A percentile compares a stretch with the other conserved stretches of the same genome.
These are phyloP conservation scores for Philopedon plagiatum DNA, from an alignment of 2,888 invertebrate genomes.

Conservation along the genomic window DNA sequence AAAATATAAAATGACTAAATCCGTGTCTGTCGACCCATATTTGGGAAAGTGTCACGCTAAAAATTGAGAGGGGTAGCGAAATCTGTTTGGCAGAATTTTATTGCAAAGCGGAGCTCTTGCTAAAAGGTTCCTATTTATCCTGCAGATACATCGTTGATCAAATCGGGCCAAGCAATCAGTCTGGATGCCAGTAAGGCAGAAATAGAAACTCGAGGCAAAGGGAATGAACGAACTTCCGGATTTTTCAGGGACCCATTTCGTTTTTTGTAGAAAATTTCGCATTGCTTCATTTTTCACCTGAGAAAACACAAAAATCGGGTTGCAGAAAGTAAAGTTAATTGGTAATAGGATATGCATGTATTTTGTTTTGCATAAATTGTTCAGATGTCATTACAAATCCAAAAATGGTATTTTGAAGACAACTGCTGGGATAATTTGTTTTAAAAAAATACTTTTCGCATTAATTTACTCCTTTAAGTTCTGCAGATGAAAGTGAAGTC, in stretches of 20 bases:
- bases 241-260: slow-evolving; percentile 14
- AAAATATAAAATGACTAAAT: slow-evolving; percentile 5
- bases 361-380: too few relatives aligned
- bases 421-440: too few relatives aligned
- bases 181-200: slow-evolving; percentile 53
- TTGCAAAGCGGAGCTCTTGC: slow-evolving; percentile 42
- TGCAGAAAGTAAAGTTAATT: too few relatives aligned
- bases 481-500: too few relatives aligned
- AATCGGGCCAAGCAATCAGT: slow-evolving; percentile 66
- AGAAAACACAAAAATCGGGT: too few relatives aligned
- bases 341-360: too few relatives aligned
- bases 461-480: too few relatives aligned
- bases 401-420: too few relatives aligned
- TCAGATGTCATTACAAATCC: too few relatives aligned
- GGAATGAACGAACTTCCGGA: slow-evolving; percentile 18
- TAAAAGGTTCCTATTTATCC: slow-evolving; percentile 66
- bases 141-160: slow-evolving; percentile 66
- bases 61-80: slow-evolving; percentile 35
- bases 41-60: slow-evolving; percentile 23
- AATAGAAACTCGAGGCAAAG: slow-evolving; percentile 45
- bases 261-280: too few relatives aligned
- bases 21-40: slow-evolving; percentile 10
- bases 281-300: too few relatives aligned
- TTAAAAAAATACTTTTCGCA: too few relatives aligned
- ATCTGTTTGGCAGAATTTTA: slow-evolving; percentile 40